phyloP scores from a whole-genome alignment of 2,888 invertebrate genomes.

The Arrhopalites spinosus region DNA sequence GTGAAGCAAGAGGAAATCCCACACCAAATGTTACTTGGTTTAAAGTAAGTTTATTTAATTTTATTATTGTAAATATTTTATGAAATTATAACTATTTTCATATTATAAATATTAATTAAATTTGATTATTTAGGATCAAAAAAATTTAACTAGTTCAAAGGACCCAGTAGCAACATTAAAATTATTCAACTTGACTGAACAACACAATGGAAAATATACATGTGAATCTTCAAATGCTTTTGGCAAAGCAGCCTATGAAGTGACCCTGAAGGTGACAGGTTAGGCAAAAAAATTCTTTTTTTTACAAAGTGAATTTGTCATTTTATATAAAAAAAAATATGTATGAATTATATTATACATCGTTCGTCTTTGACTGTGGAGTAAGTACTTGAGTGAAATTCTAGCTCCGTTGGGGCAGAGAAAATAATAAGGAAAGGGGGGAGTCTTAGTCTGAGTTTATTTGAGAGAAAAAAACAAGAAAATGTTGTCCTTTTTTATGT shows the following conservation, averaged over 20 bases:
- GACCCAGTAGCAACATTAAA: conserved; percentile 44
- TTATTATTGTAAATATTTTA: too few species aligned
- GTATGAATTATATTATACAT: too few species aligned
- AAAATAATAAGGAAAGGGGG: too few species aligned
- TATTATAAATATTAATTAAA: background rate
- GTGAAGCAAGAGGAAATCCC: conserved; percentile 54
- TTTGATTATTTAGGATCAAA: conserved; percentile 42
- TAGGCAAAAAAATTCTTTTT: background rate
- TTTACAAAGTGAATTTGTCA: too few species aligned
- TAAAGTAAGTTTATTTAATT: conserved; percentile 4
- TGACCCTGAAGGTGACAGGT: conserved; percentile 50
- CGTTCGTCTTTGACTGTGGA: too few species aligned
- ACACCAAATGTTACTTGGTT: conserved; percentile 52
- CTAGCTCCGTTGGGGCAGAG: too few species aligned
- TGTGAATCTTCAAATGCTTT: conserved; percentile 52
- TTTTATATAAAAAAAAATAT: too few species aligned
- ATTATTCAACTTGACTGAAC: conserved; percentile 46
- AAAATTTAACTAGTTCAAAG: conserved; percentile 36
- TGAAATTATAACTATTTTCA: too few species aligned
- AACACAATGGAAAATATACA: conserved; percentile 47
- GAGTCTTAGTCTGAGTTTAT: too few species aligned
- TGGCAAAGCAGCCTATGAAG: conserved; percentile 44
- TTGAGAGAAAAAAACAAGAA: too few species aligned
- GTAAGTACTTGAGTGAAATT: too few species aligned
- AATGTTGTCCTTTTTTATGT: background rate